Percentiles rank a stretch among this genome's conserved stretches.
phyloP scores from a whole-genome alignment of 2,113 vertebrate species.

The Lichenostomus cassidix region DNA sequence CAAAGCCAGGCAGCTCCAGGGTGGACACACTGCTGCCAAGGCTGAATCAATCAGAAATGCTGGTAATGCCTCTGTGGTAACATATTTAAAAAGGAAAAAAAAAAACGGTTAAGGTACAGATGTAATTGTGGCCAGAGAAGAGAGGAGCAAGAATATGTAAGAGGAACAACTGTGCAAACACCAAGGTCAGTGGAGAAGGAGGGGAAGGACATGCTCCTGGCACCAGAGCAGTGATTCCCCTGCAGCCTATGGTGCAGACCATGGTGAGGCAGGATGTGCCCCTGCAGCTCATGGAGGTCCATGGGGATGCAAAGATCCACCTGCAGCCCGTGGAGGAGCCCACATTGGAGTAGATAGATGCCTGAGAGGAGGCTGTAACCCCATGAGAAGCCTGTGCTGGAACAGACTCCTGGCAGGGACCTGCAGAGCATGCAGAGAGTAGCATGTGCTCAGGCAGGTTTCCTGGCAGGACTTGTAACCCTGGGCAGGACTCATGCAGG shows the following conservation, averaged over 20 bases:
- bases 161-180: not conserved
- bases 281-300: fast-evolving
- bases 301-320: not conserved
- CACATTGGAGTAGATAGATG: not conserved
- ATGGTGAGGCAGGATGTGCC: not conserved
- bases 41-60: not conserved
- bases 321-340: not conserved
- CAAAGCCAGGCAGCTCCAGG: not conserved
- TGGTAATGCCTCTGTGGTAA: not conserved
- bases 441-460: not conserved
- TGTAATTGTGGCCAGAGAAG: not conserved
- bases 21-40: fast-evolving
- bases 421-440: not conserved
- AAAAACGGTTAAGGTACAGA: not conserved
- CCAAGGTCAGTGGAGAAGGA: not conserved
- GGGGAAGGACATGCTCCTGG: not conserved
- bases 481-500: not conserved
- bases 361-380: not conserved
- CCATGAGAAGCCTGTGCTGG: not conserved
- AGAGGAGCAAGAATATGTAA: not conserved
- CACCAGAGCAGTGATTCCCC: not conserved
- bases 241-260: not conserved
- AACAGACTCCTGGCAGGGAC: not conserved
- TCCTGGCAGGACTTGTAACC: not conserved
- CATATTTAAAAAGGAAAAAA: not conserved